A percentile compares a stretch with the other conserved stretches of the same genome.
Conservation (phyloP, 2,888 invertebrate genomes). For the Gymnosoma rotundatum region DNA sequence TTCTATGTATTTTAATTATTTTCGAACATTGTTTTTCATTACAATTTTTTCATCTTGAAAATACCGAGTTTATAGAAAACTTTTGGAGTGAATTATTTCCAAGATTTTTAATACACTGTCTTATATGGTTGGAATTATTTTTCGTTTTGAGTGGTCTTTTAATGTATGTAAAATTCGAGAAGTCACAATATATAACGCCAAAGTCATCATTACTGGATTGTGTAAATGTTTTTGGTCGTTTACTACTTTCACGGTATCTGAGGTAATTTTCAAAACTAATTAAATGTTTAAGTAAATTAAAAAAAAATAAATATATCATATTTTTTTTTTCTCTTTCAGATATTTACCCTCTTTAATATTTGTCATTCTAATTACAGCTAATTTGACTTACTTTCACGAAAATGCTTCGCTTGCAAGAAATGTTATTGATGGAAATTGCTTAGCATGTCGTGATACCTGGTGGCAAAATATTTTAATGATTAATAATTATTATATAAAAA, state of each 20-base stretch:
- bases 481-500: constrained; percentile 39
- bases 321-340: neutral
- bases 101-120: neutral
- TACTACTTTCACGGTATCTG: constrained; percentile 32
- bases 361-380: constrained; percentile 7
- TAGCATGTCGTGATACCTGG: constrained; percentile 27
- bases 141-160: constrained; percentile 43
- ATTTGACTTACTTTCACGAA: constrained; percentile 1
- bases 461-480: constrained; percentile 54
- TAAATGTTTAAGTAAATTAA: neutral
- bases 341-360: constrained; percentile 41
- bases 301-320: no score
- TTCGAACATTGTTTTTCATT: constrained; percentile 7
- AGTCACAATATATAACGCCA: constrained; percentile 34
- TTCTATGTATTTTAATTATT: constrained; percentile 32
- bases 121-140: constrained; percentile 51
- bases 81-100: neutral
- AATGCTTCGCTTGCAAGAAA: constrained; percentile 7
- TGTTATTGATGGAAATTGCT: constrained; percentile 2
- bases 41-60: neutral
- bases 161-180: constrained; percentile 45
- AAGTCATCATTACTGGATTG: constrained; percentile 27
- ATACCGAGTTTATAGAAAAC: constrained; percentile 16
- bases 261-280: constrained; percentile 23
- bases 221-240: constrained; percentile 20